Conservation (phyloP, 2,888 invertebrate species). For the Artemia sp. region DNA sequence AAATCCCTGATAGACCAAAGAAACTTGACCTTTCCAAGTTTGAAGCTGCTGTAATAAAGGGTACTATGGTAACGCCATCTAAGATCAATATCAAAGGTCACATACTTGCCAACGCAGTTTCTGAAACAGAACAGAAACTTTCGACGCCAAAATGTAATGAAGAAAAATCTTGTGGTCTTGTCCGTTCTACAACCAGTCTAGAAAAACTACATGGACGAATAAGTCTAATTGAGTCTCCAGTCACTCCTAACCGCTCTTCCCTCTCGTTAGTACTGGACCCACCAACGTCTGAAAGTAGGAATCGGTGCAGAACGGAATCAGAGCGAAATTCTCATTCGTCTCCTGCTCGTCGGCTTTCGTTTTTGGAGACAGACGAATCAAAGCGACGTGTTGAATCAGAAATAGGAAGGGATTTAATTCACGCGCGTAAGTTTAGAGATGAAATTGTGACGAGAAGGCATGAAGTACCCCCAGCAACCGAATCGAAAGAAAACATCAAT, state of each 20-base stretch:
- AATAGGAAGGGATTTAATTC: constrained; percentile 35
- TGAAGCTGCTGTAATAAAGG: neutral
- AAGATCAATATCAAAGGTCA: neutral
- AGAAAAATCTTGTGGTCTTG: neutral
- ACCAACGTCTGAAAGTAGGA: neutral
- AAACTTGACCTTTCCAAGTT: neutral
- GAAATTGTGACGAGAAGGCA: constrained; percentile 31
- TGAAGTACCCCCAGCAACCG: constrained; percentile 22
- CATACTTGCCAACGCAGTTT: neutral
- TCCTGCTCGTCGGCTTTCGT: constrained; percentile 15
- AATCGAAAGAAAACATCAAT: constrained; percentile 23
- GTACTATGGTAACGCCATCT: neutral
- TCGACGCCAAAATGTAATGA: neutral
- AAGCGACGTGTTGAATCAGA: constrained; percentile 36
- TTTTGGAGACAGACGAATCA: constrained; percentile 24
- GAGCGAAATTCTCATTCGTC: neutral
- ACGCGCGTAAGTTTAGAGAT: constrained; percentile 35
- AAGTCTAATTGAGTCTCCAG: neutral
- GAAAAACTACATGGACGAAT: constrained; percentile 6
- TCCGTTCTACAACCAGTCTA: neutral
- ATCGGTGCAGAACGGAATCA: constrained; percentile 1
- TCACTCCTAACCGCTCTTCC: neutral
- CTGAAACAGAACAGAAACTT: neutral
- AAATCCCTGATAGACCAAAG: neutral
- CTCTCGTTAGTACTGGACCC: neutral